Evolutionary conservation across 2,888 invertebrate genomes (phyloP), one percentile per base, ranked within the genome.

Genomic region (Perithous albicinctus): DNA sequence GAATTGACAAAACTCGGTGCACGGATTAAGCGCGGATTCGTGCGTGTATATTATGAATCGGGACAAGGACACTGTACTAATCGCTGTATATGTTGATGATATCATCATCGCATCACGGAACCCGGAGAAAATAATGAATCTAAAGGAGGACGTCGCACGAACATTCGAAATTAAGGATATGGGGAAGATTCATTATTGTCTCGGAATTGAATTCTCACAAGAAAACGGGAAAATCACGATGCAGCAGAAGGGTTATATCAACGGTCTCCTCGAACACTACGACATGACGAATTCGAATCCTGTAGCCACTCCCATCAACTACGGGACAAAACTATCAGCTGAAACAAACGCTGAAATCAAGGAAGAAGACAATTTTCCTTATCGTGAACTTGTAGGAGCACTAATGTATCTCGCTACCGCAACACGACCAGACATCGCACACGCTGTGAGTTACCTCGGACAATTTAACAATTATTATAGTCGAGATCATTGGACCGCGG

Each of bases 401-500:
- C 51, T 88, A 2, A 54, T 87, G 15, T 87, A 85, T 41, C 38
- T 87, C 1, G 79, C 86, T 0, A 43, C 59, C 2, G 29, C 48
- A 6, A 84, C 87, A 1, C 46, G 87, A 3, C 86, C n/a, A n/a
- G n/a, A n/a, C n/a, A n/a, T n/a, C n/a, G n/a, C n/a, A n/a, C n/a
- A n/a, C n/a, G n/a, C n/a, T 2, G 85, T 86, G 0, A 66, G 77
- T 29, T 69, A 61, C 5, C 51, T 88, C 3, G 69, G 87, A 1
- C 83, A 85, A 61, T 87, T 84, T 35, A 70, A 76, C 12, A 78
- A 78, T 29, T 77, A 81, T 26, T 82, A 81, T 75, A 64, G 67
- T 12, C 51, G 82, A 32, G 8, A 10, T 0, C 85, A 88, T 72
- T 90, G 90, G 87, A 82, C 77, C 7, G 87, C 86, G 1, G 89